Conservation (phyloP, 2,113 vertebrate genomes). For the Poeciliopsis occidentalis region DNA sequence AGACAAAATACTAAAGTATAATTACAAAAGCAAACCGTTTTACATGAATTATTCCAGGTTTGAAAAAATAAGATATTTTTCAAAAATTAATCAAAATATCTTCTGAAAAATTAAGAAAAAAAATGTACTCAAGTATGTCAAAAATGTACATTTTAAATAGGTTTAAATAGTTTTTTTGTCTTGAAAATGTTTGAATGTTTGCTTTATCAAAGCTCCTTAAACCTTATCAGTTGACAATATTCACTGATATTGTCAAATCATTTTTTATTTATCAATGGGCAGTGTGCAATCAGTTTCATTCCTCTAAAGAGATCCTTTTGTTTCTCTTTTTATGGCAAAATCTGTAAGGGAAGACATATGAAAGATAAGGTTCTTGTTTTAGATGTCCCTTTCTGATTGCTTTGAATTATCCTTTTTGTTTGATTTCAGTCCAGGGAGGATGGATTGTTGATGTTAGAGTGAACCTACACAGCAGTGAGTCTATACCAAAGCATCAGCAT, state of each 20-base stretch:
- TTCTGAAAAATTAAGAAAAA: too few species aligned
- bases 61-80: too few species aligned
- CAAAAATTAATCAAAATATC: too few species aligned
- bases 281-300: conserved; percentile 38
- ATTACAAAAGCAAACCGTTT: too few species aligned
- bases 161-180: too few species aligned
- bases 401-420: conserved; percentile 7
- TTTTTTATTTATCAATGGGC: conserved; percentile 54
- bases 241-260: conserved; percentile 8
- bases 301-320: conserved; percentile 1
- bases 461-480: conserved; percentile 50
- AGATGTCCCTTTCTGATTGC: conserved; percentile 13
- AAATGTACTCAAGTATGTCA: too few species aligned
- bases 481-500: conserved; percentile 44
- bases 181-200: background rate
- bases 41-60: too few species aligned
- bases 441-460: conserved; percentile 20
- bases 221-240: conserved; percentile 5
- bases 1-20: too few species aligned
- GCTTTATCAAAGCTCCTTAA: conserved; percentile 35
- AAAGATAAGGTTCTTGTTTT: background rate
- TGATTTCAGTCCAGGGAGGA: conserved; percentile 6
- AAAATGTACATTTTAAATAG: too few species aligned
- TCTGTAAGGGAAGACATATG: conserved; percentile 2
- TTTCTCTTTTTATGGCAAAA: conserved; percentile 14